Evolutionary conservation across 2,888 invertebrate species (phyloP), one percentile per base, ranked within the genome.

Genomic region (Nebria brevicollis): DNA sequence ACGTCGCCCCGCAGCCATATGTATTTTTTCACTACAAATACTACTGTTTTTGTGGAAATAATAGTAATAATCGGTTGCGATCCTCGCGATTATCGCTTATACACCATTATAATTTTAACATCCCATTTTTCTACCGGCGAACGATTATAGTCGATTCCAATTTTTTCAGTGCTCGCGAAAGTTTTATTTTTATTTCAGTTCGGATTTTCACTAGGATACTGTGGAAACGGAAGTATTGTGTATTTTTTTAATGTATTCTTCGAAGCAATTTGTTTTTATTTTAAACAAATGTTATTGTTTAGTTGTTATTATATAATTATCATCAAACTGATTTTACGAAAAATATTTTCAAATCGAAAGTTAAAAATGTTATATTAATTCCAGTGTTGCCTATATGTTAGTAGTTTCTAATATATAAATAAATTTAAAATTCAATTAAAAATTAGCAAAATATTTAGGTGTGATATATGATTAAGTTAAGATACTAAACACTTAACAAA

Each of bases 41-140:
- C 79, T 74, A 79, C 79, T 66, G 79, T 73, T 79, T 79, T 79
- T 79, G 66, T 75, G 75, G 74, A 79, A 54, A 54, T 54, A 54
- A 79, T 79, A 79, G 75, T 79, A 79, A 79, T 79, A 79, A 79
- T 79, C 43, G 79, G 74, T 79, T 79, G 79, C 79, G 78, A 79
- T 74, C 26, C 66, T 10, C 26, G 43, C 43, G 54, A 54, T 54
- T 54, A 54, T 54, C 54, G 54, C 54, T 13, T 54, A 8, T 54
- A 8, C 8, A 54, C 34, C 34, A 54, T 11, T 54, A 54, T 54
- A 13, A 11, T 11, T 2, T 7, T 54, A 54, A 54, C 54, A 7
- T 54, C 2, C 7, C 54, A 54, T 11, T 54, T 54, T 54, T 54
- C 13, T 54, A 1, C 34, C 54, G 54, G 65, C 26, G 42, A 26